These are phyloP conservation scores for Nycticorax nycticorax DNA, from an alignment of 2,113 vertebrate genomes.

Conservation along the genomic window DNA sequence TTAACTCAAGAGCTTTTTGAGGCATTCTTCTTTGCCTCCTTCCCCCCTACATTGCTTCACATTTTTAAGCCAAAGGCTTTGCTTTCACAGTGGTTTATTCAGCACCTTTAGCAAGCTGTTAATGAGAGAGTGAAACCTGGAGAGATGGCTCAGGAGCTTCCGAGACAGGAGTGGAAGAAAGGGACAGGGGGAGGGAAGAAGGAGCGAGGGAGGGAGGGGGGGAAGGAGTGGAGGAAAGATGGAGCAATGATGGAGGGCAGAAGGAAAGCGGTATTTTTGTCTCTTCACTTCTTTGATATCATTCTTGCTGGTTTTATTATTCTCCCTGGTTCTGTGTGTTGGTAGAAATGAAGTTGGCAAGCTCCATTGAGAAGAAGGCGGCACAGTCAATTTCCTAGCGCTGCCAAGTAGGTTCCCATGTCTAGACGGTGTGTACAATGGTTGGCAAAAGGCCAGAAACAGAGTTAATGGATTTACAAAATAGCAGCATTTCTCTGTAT, in stretches of 20 bases:
- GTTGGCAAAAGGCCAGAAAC: not conserved
- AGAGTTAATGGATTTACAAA: conserved; percentile 24
- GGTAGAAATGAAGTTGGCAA: not conserved
- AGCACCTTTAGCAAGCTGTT: not conserved
- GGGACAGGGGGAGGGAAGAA: not conserved
- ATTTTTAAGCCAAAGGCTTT: not conserved
- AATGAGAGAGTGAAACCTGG: not conserved
- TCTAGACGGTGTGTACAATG: not conserved
- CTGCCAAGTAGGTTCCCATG: not conserved
- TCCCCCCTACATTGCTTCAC: not conserved
- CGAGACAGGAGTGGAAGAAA: not conserved
- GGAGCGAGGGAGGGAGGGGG: not conserved
- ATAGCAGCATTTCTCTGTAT: not conserved
- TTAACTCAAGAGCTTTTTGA: not conserved
- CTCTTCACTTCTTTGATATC: not conserved
- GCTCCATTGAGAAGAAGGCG: not conserved
- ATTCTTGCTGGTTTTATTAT: not conserved
- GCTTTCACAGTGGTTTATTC: not conserved
- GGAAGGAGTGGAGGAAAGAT: rapidly evolving
- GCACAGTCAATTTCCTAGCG: not conserved
- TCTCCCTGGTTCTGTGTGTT: not conserved
- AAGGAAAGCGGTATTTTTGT: not conserved
- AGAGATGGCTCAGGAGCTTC: not conserved
- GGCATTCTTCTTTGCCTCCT: not conserved
- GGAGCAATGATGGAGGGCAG: not conserved